Conservation (phyloP, 2,113 vertebrate species). For the Thinocorus orbignyianus region DNA sequence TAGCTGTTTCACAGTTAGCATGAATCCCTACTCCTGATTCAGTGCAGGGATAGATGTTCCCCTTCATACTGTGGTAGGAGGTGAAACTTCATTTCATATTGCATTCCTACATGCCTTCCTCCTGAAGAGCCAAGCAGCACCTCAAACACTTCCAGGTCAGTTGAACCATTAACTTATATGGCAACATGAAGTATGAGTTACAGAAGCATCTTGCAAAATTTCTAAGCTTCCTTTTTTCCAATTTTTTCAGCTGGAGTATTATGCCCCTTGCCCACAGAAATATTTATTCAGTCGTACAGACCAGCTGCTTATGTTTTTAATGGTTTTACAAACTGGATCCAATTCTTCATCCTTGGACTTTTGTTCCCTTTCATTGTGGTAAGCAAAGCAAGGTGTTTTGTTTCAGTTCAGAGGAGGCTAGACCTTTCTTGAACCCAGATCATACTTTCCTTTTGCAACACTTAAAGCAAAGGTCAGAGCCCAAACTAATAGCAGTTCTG, state of each 20-base stretch:
- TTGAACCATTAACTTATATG: neutral
- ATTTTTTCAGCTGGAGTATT: slow-evolving; percentile 69
- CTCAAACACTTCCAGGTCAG: neutral
- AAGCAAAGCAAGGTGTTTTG: slow-evolving; percentile 1
- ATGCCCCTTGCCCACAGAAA: slow-evolving; percentile 74
- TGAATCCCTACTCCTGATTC: neutral
- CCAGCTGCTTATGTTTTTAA: slow-evolving; percentile 74
- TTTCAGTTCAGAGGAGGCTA: neutral
- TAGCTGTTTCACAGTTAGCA: neutral
- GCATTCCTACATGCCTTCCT: neutral
- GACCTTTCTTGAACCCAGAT: neutral
- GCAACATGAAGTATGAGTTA: neutral
- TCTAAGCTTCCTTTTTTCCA: neutral
- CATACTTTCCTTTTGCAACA: neutral
- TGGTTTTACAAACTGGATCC: slow-evolving; percentile 73
- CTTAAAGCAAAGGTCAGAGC: neutral
- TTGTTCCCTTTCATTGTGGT: slow-evolving; percentile 83
- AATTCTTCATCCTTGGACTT: slow-evolving; percentile 80
- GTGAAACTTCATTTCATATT: neutral
- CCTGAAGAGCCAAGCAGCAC: neutral
- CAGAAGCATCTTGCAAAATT: neutral
- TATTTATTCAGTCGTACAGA: slow-evolving; percentile 81
- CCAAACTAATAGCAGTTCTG: neutral
- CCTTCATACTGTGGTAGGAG: neutral
- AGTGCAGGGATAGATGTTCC: neutral